Evolutionary conservation across 2,113 vertebrate species (phyloP), one percentile per base, ranked within the genome.

Genomic region (Heterotis niloticus): DNA sequence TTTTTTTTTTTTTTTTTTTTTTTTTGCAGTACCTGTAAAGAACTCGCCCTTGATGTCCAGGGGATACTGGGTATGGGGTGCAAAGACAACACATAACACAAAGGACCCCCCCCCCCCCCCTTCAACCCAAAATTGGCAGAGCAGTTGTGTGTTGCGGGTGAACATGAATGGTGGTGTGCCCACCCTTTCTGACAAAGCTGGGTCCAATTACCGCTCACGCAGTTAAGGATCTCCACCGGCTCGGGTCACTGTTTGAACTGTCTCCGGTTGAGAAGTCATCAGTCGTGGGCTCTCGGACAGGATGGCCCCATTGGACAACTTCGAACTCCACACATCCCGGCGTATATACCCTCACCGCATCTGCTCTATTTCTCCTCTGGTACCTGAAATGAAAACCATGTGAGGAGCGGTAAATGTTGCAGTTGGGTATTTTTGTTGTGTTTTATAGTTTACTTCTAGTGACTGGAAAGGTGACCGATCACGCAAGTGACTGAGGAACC

Each of bases 111-210:
- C 24, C 69, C 79, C 82, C 83, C 69, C 89, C 87, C 85, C 81
- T 51, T 87, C 90, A 87, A 86, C 81, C 83, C 86, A 88, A 87
- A 86, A 89, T 81, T 87, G 87, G 88, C 89, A 85, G 80, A n/a
- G 23, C 72, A 57, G 78, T 85, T 69, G 83, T 84, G 81, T 88
- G 79, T 54, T 83, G 82, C 74, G 80, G 75, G 75, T 78, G 79
- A 82, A 69, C 73, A 81, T 59, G 80, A 74, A 81, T 78, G 81
- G 81, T 78, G 84, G 83, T 83, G 76, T 83, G 82, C 84, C 81
- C 80, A 79, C 80, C 71, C 83, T 79, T 78, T 83, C 81, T 75
- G 44, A 66, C 67, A 69, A 60, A 83, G 70, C 81, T 76, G 78
- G 82, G 81, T 84, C 24, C 69, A 79, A 75, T 84, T 88, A 75